A percentile compares a stretch with the other conserved stretches of the same genome.
These are phyloP conservation scores for Patella pellucida DNA, from an alignment of 2,888 invertebrate genomes.

Conservation along the genomic window DNA sequence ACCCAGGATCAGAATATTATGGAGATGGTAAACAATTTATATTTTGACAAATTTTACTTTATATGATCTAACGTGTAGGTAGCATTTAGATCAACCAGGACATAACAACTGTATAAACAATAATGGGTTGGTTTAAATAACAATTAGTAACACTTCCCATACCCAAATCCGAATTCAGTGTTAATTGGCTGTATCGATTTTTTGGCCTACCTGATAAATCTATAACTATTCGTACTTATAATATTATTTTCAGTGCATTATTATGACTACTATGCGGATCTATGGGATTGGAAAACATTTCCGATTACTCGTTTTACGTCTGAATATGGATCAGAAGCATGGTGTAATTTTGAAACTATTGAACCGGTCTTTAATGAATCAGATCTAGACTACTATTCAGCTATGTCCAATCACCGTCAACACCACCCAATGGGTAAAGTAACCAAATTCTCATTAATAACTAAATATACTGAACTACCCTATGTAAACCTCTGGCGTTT, in stretches of 20 bases:
- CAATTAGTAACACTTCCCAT: too few species aligned
- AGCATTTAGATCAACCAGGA: too few species aligned
- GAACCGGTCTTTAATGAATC: constrained; percentile 72
- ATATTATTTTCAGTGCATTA: constrained; percentile 77
- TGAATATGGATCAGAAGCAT: constrained; percentile 95
- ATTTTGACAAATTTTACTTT: background rate
- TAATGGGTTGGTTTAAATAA: too few species aligned
- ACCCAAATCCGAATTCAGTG: too few species aligned
- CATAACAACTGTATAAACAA: too few species aligned
- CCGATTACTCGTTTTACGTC: constrained; percentile 90
- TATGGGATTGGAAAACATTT: constrained; percentile 85
- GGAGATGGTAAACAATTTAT: constrained; percentile 79
- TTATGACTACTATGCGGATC: constrained; percentile 86
- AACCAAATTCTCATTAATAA: background rate
- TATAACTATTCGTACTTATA: too few species aligned
- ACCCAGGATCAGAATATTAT: constrained; percentile 84
- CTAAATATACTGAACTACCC: too few species aligned
- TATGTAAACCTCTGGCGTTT: too few species aligned
- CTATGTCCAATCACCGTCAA: constrained; percentile 84
- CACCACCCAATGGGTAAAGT: constrained; percentile 84
- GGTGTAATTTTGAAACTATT: constrained; percentile 81
- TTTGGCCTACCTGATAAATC: too few species aligned
- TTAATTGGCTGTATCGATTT: too few species aligned
- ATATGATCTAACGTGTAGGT: background rate
- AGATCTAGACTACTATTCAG: constrained; percentile 73